Percentiles rank a stretch among this genome's conserved stretches.
Evolutionary conservation across 2,113 vertebrate species (phyloP).

Genomic region (Trematomus loennbergii): DNA sequence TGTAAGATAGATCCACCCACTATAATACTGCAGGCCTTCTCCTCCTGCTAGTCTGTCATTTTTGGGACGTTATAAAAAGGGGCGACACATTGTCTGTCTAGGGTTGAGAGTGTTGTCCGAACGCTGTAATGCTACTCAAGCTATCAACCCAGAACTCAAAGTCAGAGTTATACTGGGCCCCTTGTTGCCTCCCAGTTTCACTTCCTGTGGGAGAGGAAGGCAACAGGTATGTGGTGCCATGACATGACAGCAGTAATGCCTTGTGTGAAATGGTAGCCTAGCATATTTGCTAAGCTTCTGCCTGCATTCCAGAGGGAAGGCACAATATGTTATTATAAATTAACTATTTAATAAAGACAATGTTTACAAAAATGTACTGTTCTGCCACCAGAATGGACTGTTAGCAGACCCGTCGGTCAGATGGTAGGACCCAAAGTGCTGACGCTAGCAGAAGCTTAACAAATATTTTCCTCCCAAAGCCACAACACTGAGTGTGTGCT

Average conservation of each 20-base stretch:
- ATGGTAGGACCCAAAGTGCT: constrained; percentile 15
- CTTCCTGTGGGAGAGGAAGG: constrained; percentile 73
- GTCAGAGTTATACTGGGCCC: constrained; percentile 59
- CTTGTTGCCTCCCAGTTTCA: constrained; percentile 77
- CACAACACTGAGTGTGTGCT: constrained; percentile 78
- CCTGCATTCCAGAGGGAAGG: constrained; percentile 55
- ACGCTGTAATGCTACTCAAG: constrained; percentile 36
- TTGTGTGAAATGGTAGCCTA: constrained; percentile 81
- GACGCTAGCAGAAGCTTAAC: constrained; percentile 81
- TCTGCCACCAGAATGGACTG: constrained; percentile 44
- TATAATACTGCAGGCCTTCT: constrained; percentile 35
- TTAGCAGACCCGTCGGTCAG: constrained; percentile 44
- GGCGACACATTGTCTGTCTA: constrained; percentile 59
- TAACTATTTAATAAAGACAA: not conserved
- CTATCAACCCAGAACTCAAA: constrained; percentile 61
- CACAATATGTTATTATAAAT: not conserved
- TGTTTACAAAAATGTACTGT: constrained; percentile 7
- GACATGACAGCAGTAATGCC: constrained; percentile 80
- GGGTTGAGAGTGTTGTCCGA: constrained; percentile 61
- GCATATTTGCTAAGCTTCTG: constrained; percentile 85
- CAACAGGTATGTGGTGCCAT: constrained; percentile 78
- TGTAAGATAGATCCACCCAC: constrained; percentile 37
- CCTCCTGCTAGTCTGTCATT: constrained; percentile 74
- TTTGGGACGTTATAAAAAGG: constrained; percentile 70
- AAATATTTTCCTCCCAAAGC: constrained; percentile 82